Evolutionary conservation across 2,797 vertebrate species (phyloP), one percentile per base, ranked within the genome.

Genomic region (Peromyscus eremicus): DNA sequence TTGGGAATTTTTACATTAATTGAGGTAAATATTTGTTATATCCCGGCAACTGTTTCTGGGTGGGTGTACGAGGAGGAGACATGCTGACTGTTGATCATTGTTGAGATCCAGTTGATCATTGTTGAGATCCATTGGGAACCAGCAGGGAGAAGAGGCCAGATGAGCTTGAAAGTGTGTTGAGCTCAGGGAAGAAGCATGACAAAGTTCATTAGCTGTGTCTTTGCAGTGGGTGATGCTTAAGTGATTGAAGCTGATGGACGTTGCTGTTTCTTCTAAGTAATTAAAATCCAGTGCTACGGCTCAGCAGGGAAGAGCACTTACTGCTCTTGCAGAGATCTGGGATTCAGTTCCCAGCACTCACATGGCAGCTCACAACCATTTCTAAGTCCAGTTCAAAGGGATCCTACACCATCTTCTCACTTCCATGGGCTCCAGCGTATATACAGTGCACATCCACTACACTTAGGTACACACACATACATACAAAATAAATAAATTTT

Each of bases 1-100:
- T 98, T 99, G 97, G 99, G 99, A 57, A 29, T 99, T 97, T 99
- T 99, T 92, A 99, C 99, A 1, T 95, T 99, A 32, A 32, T 99
- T 71, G 99, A 99, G 99, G 99, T 99, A 98, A 98, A 98, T 77
- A 32, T 91, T 92, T 60, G 40, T 90, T 64, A 11, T 6, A 4
- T 4, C 27, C 2, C 0, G 16, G 16, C 60, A n/a, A 6, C 68
- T 75, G 40, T 68, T 76, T 86, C 5, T 46, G 43, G 43, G 68
- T 4, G 32, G 3, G 5, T 37, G 49, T 8, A 0, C 34, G 32
- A 3, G 11, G 34, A 83, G 37, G 57, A 71, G 80, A 92, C 2
- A 0, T 9, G 23, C 10, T 19, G 17, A 43, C 32, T 25, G 19
- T 34, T 23, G 14, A 19, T 40, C 6, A 19, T 17, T 11, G 19